Evolutionary conservation across 2,888 invertebrate genomes (phyloP).

Genomic region (Serrognathus titanus): DNA sequence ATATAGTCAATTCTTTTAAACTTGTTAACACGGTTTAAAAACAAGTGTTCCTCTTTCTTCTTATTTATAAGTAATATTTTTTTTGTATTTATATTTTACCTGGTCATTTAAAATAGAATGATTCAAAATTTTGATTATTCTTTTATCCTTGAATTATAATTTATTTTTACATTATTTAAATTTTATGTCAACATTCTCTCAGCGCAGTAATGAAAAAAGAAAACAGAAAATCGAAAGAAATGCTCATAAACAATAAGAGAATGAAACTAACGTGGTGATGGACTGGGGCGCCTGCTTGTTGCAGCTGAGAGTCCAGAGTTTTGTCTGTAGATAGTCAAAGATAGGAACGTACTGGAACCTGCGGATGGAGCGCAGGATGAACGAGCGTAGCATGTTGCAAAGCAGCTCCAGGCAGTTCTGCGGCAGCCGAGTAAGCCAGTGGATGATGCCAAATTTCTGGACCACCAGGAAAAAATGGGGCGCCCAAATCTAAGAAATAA

Average conservation of each 20-base stretch:
- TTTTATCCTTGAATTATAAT: too few species aligned
- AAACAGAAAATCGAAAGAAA: too few species aligned
- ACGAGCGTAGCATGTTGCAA: conserved; percentile 87
- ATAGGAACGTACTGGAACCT: conserved; percentile 96
- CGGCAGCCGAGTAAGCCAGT: conserved; percentile 72
- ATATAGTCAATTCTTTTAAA: too few species aligned
- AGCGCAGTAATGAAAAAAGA: too few species aligned
- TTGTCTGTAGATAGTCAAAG: conserved; percentile 95
- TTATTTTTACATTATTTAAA: too few species aligned
- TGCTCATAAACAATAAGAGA: conserved; percentile 2
- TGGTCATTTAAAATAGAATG: too few species aligned
- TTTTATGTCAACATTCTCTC: too few species aligned
- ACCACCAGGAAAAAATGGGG: conserved; percentile 92
- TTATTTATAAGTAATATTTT: too few species aligned
- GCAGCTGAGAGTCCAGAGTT: conserved; percentile 59
- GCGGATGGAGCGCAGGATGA: conserved; percentile 96
- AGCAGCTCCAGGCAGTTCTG: conserved; percentile 78
- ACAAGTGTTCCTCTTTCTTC: too few species aligned
- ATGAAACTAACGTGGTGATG: conserved; percentile 54
- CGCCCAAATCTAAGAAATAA: conserved; percentile 72
- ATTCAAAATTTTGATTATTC: too few species aligned
- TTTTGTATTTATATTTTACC: too few species aligned
- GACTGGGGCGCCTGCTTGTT: conserved; percentile 55
- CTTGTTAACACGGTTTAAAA: too few species aligned
- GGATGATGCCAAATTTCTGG: conserved; percentile 95